Evolutionary conservation across 1,140 invertebrate species (phyloP), one percentile per base, ranked within the genome.

Genomic region (Drosophila pruinosa): DNA sequence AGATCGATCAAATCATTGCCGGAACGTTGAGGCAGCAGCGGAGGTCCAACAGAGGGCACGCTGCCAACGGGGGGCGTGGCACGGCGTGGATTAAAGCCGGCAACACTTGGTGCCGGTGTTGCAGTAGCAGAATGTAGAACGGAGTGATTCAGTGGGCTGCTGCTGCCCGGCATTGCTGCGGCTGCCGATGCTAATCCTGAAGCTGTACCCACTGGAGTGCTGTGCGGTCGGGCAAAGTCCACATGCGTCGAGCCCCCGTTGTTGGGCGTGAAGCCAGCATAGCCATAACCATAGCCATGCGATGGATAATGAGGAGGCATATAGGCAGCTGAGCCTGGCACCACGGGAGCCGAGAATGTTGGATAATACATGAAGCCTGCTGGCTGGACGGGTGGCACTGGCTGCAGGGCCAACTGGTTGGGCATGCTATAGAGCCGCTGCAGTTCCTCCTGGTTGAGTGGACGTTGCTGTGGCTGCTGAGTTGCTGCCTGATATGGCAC

Each of bases 1-100:
- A 92, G 83, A 83, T 93, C 92, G 58, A 93, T 93, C 12, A 93
- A 83, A 86, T 93, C 92, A 61, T 89, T 89, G 21, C 78, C 79
- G 24, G 72, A 78, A n/a, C 70, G 82, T 3, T 64, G 65, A 5
- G 38, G 28, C 4, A 39, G 14, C 5, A 57, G 12, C 15, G 41
- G 4, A 5, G 54, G 52, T 14, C 79, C 79, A 38, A 67, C 69
- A 3, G 69, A 67, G 2, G 63, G 47, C 1, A 12, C n/a, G 47
- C 69, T 59, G 14, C 69, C 62, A 10, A 53, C 47, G 28, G 62
- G 62, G 1, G 54, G 53, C 14, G 19, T 58, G 6, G 41, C 12
- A 8, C 69, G 62, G 6, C 45, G 62, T 14, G 56, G 12, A 57
- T 45, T 65, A 21, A 52, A 65, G 5, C 21, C 34, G 3, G 26